Conservation (phyloP, 2,797 vertebrate species). For the Carapus acus region DNA sequence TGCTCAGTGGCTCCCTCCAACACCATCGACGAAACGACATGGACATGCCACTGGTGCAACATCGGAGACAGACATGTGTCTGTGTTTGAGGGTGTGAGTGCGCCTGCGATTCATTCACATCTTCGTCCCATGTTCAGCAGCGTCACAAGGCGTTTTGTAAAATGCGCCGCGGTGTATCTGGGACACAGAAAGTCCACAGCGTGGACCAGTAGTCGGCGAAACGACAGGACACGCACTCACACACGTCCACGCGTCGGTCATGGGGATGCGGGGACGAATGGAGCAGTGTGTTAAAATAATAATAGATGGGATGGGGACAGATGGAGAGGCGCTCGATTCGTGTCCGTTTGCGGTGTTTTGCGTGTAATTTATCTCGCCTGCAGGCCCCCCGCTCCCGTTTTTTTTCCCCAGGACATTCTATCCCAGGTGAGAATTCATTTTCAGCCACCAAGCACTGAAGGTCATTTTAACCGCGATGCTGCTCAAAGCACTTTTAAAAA, state of each 20-base stretch:
- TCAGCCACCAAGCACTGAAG: slow-evolving; percentile 64
- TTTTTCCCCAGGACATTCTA: slow-evolving; percentile 35
- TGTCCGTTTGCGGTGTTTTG: not conserved
- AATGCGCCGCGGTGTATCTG: slow-evolving; percentile 69
- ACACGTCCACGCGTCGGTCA: slow-evolving; percentile 31
- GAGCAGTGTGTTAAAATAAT: slow-evolving; percentile 19
- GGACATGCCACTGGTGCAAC: too few species aligned
- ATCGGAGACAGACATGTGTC: slow-evolving; percentile 8
- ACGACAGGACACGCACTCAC: slow-evolving; percentile 29
- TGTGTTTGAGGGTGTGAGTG: slow-evolving; percentile 19
- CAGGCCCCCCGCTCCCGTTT: slow-evolving; percentile 10
- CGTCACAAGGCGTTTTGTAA: slow-evolving; percentile 36
- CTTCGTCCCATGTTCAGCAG: slow-evolving; percentile 38
- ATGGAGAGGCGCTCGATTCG: not conserved
- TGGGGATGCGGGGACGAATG: slow-evolving; percentile 26
- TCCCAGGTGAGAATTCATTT: slow-evolving; percentile 61
- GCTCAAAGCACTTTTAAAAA: slow-evolving; percentile 42
- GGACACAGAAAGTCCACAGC: slow-evolving; percentile 47
- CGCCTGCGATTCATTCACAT: slow-evolving; percentile 33
- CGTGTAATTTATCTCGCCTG: slow-evolving; percentile 15
- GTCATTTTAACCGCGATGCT: slow-evolving; percentile 65
- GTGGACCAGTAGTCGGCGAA: slow-evolving; percentile 56
- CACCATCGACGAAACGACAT: too few species aligned
- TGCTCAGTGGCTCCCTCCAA: too few species aligned
- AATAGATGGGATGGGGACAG: slow-evolving; percentile 20